These are phyloP conservation scores for Epistrophe grossulariae DNA, from an alignment of 2,888 invertebrate genomes.

Conservation along the genomic window DNA sequence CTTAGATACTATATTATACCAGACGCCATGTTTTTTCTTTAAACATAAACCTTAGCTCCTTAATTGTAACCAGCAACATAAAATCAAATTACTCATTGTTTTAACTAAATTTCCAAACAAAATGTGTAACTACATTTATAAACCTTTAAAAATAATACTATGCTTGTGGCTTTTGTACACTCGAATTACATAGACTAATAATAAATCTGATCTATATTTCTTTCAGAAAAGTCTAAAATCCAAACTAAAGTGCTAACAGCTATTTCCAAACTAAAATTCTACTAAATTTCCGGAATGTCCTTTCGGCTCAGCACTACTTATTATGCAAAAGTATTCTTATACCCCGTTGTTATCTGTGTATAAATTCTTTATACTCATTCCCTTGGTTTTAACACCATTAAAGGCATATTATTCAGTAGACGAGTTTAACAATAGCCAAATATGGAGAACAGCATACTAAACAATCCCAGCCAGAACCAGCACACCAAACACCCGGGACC, in stretches of 20 bases:
- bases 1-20: too few species aligned
- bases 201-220: constrained; percentile 3
- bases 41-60: too few species aligned
- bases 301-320: constrained; percentile 38
- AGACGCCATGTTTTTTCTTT: too few species aligned
- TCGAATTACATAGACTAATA: background rate
- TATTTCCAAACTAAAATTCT: constrained; percentile 18
- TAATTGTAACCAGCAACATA: too few species aligned
- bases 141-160: background rate
- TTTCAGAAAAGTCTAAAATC: constrained; percentile 22
- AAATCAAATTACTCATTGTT: too few species aligned
- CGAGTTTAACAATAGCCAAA: constrained; percentile 39
- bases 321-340: constrained; percentile 38
- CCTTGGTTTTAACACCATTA: constrained; percentile 53
- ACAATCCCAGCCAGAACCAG: background rate
- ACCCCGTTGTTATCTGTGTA: background rate
- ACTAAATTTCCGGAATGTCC: constrained; percentile 63
- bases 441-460: constrained; percentile 34
- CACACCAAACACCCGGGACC: background rate
- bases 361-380: constrained; percentile 35
- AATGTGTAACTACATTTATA: background rate
- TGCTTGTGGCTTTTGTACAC: background rate
- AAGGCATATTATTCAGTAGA: constrained; percentile 39
- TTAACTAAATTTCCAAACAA: too few species aligned
- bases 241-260: constrained; percentile 23